Evolutionary conservation across 2,113 vertebrate genomes (phyloP).

Genomic region (Pithys albifrons): DNA sequence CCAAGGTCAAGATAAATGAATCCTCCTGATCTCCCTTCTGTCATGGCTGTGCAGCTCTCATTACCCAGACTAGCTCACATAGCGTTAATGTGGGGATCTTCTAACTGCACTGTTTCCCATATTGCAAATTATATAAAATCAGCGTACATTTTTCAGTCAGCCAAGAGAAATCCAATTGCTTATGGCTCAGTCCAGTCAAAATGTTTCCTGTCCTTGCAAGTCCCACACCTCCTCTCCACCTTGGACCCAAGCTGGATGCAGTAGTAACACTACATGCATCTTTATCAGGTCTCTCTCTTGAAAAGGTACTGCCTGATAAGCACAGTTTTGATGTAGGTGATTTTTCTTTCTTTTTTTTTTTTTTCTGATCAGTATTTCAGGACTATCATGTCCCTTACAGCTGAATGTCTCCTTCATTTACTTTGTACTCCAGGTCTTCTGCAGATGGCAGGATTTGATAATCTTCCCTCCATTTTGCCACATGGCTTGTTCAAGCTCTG

Average conservation of each 20-base stretch:
- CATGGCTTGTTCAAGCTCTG: not conserved
- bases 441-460: not conserved
- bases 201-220: not conserved
- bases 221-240: not conserved
- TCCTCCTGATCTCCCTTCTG: not conserved
- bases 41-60: not conserved
- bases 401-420: not conserved
- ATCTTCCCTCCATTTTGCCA: not conserved
- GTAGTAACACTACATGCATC: not conserved
- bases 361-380: not conserved
- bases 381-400: not conserved
- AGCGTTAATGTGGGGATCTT: not conserved
- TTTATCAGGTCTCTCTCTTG: not conserved
- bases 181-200: not conserved
- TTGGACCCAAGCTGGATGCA: not conserved
- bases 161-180: not conserved
- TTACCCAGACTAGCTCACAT: not conserved
- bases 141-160: not conserved
- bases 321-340: not conserved
- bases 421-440: not conserved
- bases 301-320: not conserved
- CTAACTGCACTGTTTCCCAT: not conserved
- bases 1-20: slow-evolving; percentile 11
- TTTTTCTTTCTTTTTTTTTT: not conserved
- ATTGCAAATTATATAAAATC: not conserved